Evolutionary conservation across 2,888 invertebrate species (phyloP).

Genomic region (Tortrix viridana): DNA sequence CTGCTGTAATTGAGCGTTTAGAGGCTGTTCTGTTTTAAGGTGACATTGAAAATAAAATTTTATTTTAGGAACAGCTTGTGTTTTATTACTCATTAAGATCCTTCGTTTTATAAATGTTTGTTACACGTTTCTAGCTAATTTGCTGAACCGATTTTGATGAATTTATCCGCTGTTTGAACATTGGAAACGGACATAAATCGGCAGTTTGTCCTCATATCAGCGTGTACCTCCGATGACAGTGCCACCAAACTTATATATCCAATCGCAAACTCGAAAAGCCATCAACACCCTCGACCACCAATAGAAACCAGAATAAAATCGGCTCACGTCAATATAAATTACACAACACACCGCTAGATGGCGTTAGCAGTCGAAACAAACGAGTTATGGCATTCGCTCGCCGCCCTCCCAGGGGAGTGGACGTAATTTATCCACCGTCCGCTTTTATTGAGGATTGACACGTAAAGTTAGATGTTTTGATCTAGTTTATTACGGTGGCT

Average conservation of each 20-base stretch:
- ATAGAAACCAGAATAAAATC: background rate
- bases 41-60: slow-evolving; percentile 58
- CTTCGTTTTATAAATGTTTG: too few relatives aligned
- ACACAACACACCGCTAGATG: slow-evolving; percentile 52
- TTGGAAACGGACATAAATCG: too few relatives aligned
- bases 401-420: slow-evolving; percentile 47
- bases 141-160: too few relatives aligned
- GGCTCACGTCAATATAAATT: background rate
- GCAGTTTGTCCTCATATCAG: too few relatives aligned
- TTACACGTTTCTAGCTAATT: too few relatives aligned
- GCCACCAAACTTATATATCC: too few relatives aligned
- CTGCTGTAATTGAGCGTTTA: background rate
- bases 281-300: too few relatives aligned
- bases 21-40: background rate
- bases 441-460: slow-evolving; percentile 48
- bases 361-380: slow-evolving; percentile 61
- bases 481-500: slow-evolving; percentile 21
- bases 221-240: too few relatives aligned
- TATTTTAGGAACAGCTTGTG: slow-evolving; percentile 23
- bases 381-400: slow-evolving; percentile 61
- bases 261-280: too few relatives aligned
- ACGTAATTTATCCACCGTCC: slow-evolving; percentile 49
- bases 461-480: slow-evolving; percentile 45
- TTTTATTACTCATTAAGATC: too few relatives aligned
- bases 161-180: too few relatives aligned